phyloP scores from a whole-genome alignment of 2,797 vertebrate species.

The Heteromormyrus szaboi region DNA sequence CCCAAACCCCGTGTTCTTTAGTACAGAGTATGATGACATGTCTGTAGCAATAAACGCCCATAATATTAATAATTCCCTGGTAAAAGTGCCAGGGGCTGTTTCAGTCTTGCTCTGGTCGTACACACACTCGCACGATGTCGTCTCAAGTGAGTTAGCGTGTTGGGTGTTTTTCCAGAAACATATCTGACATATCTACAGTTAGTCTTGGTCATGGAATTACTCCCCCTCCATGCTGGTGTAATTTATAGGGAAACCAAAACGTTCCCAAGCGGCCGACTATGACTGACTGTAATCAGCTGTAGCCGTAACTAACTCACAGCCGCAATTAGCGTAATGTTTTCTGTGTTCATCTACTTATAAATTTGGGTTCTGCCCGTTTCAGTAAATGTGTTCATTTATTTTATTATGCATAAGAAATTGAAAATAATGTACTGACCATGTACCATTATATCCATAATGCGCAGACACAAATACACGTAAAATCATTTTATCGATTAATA shows the following conservation, averaged over 20 bases:
- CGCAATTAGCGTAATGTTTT: neutral
- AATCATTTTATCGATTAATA: neutral
- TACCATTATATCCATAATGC: neutral
- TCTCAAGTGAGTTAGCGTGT: neutral
- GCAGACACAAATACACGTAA: neutral
- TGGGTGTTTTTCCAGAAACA: neutral
- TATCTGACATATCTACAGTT: neutral
- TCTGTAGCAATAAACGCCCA: neutral
- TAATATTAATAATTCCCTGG: neutral
- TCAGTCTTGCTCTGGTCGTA: neutral
- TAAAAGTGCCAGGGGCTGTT: neutral
- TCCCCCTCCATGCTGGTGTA: neutral
- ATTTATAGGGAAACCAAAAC: neutral
- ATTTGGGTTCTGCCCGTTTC: neutral
- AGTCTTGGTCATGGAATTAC: neutral
- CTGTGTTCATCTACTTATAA: neutral
- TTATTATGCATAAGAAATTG: neutral
- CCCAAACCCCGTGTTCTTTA: neutral
- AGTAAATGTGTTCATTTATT: neutral
- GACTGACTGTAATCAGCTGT: neutral
- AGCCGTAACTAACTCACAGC: neutral
- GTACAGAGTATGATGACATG: neutral
- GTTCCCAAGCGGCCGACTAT: neutral
- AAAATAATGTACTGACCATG: neutral
- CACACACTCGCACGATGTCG: neutral